phyloP scores from a whole-genome alignment of 1,140 invertebrate species.

The Gonatopus flavifemur region DNA sequence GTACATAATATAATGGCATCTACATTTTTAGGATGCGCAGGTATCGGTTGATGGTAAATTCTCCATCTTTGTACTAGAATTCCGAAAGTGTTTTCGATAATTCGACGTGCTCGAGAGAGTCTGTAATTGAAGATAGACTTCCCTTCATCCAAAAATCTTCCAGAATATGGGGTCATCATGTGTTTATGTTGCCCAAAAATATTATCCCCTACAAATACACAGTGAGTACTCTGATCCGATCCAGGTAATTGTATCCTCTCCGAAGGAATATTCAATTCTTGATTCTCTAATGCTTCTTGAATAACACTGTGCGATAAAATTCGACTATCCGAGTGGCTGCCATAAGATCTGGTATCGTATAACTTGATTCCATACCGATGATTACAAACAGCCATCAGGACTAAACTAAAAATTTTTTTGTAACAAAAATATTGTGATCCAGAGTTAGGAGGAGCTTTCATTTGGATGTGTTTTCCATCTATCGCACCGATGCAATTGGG shows the following conservation, averaged over 20 bases:
- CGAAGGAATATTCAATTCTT: no score
- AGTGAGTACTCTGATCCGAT: no score
- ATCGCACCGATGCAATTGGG: conserved; percentile 8
- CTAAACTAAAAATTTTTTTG: conserved; percentile 30
- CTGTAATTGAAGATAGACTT: not conserved
- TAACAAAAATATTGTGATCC: conserved; percentile 41
- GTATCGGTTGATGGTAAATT: not conserved
- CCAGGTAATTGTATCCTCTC: no score
- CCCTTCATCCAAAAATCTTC: not conserved
- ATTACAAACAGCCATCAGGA: conserved; percentile 41
- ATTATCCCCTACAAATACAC: no score
- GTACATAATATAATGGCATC: not conserved
- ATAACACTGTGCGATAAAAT: no score
- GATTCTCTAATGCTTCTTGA: no score
- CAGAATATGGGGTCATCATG: no score
- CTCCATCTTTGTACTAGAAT: not conserved
- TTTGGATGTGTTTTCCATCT: conserved; percentile 27
- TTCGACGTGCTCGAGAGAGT: not conserved
- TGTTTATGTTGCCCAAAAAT: no score
- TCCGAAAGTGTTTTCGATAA: not conserved
- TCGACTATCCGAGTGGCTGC: no score
- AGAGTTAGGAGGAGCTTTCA: conserved; percentile 25
- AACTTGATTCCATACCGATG: conserved; percentile 37
- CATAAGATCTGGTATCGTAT: no score
- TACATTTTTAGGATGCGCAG: not conserved